Percentiles rank a stretch among this genome's conserved stretches.
Evolutionary conservation across 2,113 vertebrate species (phyloP).

Genomic region (Rhodinocichla rosea): DNA sequence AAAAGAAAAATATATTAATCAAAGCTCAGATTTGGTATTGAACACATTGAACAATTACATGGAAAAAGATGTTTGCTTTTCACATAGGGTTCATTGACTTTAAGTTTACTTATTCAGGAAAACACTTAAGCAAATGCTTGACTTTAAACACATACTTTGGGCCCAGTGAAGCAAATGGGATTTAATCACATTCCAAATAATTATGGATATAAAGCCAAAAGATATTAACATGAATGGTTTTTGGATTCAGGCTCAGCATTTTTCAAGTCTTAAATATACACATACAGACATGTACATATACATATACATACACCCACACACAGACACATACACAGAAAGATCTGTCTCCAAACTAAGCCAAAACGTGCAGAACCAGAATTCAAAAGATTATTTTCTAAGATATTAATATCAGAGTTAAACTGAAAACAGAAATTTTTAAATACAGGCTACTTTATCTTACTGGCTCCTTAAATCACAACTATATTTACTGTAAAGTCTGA

Average conservation of each 20-base stretch:
- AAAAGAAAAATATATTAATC: not conserved
- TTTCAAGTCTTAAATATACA: conserved; percentile 36
- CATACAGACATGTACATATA: conserved; percentile 3
- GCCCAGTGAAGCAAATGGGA: not conserved
- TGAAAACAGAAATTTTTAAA: not conserved
- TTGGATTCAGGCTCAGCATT: not conserved
- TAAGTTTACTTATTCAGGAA: not conserved
- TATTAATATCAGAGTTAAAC: not conserved
- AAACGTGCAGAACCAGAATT: not conserved
- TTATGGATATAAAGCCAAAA: conserved; percentile 15
- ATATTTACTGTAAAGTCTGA: not conserved
- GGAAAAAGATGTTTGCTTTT: not conserved
- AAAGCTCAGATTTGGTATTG: not conserved
- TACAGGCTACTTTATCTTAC: not conserved
- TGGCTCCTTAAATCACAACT: not conserved
- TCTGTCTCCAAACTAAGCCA: conserved; percentile 21
- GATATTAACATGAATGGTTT: not conserved
- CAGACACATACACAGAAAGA: not conserved
- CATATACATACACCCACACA: conserved; percentile 30
- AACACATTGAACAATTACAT: not conserved
- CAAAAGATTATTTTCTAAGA: not conserved
- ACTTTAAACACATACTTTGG: conserved; percentile 30
- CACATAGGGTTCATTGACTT: not conserved
- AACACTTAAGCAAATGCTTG: not conserved
- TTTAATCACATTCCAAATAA: conserved; percentile 31